A percentile compares a stretch with the other conserved stretches of the same genome.
These are phyloP conservation scores for Myoxocephalus aenaeus DNA, from an alignment of 2,797 vertebrate genomes.

Conservation along the genomic window DNA sequence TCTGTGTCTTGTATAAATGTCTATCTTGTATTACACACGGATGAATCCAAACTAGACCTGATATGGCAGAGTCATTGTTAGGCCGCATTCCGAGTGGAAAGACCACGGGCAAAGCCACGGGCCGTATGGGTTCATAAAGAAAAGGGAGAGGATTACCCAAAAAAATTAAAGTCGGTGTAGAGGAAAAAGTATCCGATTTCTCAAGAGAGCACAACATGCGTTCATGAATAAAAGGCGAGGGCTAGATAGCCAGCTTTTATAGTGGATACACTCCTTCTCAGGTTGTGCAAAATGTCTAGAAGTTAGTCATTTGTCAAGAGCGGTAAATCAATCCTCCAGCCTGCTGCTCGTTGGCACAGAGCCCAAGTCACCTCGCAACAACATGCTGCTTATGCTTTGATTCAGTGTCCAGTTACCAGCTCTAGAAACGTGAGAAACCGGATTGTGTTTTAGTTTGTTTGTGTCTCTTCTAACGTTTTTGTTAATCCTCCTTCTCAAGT, in stretches of 20 bases:
- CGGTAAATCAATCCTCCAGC: slow-evolving; percentile 31
- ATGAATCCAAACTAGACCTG: slow-evolving; percentile 44
- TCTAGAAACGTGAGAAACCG: not conserved
- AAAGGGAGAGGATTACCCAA: slow-evolving; percentile 45
- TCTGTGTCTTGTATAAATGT: slow-evolving; percentile 41
- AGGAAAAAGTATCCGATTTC: slow-evolving; percentile 59
- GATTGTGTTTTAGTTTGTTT: not conserved
- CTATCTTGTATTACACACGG: slow-evolving; percentile 61
- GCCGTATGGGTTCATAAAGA: slow-evolving; percentile 43
- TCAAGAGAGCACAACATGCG: slow-evolving; percentile 42
- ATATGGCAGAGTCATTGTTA: slow-evolving; percentile 47
- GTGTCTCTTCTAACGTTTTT: not conserved
- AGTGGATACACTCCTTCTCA: slow-evolving; percentile 56
- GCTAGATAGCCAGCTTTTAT: slow-evolving; percentile 39
- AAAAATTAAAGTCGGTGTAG: slow-evolving; percentile 42
- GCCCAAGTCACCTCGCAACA: not conserved
- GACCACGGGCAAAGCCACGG: slow-evolving; percentile 34
- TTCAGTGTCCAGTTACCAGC: not conserved
- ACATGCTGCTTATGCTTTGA: not conserved
- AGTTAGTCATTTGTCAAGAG: slow-evolving; percentile 42
- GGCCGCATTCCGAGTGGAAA: slow-evolving; percentile 33
- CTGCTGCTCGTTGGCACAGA: not conserved
- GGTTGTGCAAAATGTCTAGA: slow-evolving; percentile 58
- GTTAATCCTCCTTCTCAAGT: not conserved
- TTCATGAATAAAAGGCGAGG: slow-evolving; percentile 66